A percentile compares a stretch with the other conserved stretches of the same genome.
Conservation (phyloP, 2,797 vertebrate species). For the Mycteria americana region DNA sequence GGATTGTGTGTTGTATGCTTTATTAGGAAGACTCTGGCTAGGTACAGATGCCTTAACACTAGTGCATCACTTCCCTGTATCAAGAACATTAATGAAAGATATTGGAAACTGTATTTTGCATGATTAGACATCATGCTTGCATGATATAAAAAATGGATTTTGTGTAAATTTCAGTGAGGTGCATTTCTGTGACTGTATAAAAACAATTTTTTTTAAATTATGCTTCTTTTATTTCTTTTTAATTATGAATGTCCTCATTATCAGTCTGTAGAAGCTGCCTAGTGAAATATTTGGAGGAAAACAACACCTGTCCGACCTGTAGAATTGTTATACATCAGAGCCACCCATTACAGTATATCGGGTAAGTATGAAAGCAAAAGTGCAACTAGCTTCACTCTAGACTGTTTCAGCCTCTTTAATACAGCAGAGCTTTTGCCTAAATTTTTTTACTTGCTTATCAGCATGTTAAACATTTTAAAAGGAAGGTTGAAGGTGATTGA, state of each 20-base stretch:
- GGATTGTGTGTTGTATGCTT: neutral
- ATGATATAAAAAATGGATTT: neutral
- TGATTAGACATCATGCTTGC: neutral
- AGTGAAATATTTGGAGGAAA: constrained; percentile 98
- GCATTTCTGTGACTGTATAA: neutral
- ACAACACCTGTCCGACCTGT: constrained; percentile 98
- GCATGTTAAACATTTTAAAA: neutral
- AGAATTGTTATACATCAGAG: constrained; percentile 99
- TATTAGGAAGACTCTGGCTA: neutral
- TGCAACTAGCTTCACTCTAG: neutral
- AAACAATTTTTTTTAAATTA: neutral
- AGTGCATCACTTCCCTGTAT: neutral
- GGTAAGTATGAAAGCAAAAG: constrained; percentile 77
- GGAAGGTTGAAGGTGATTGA: neutral
- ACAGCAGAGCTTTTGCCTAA: neutral
- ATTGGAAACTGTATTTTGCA: neutral
- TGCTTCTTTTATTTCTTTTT: neutral
- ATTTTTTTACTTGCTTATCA: neutral
- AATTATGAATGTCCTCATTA: neutral
- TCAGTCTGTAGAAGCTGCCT: constrained; percentile 98
- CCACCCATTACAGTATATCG: constrained; percentile 97
- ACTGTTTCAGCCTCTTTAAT: neutral
- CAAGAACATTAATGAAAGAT: neutral
- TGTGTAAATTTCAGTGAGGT: neutral
- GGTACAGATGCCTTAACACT: neutral